Percentiles rank a stretch among this genome's conserved stretches.
These are phyloP conservation scores for Apamea crenata DNA, from an alignment of 2,888 invertebrate genomes.

Conservation along the genomic window DNA sequence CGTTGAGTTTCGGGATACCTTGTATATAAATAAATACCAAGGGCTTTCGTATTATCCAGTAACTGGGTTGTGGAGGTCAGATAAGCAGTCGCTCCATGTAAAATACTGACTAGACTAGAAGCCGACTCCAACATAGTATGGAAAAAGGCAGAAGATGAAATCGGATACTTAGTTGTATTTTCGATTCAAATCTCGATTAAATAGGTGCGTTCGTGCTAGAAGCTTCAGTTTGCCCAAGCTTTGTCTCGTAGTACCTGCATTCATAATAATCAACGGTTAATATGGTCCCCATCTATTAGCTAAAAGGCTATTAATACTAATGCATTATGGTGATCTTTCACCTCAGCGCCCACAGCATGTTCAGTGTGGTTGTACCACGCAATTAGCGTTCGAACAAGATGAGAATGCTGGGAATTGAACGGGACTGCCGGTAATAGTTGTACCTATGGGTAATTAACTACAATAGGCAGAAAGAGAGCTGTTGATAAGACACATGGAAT, in stretches of 20 bases:
- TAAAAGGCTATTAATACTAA: conserved; percentile 31
- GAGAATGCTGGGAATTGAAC: conserved; percentile 24
- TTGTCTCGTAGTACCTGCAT: background rate
- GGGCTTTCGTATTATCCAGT: no score
- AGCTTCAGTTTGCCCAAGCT: background rate
- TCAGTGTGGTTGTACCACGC: conserved; percentile 25
- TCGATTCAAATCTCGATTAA: background rate
- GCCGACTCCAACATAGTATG: no score
- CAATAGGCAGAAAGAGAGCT: background rate
- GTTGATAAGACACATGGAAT: background rate
- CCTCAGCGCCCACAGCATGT: conserved; percentile 32
- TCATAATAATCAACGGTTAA: background rate
- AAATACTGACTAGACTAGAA: no score
- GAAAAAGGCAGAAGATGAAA: no score
- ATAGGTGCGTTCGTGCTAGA: background rate
- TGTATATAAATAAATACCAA: no score
- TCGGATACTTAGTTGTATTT: background rate
- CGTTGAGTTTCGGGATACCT: no score
- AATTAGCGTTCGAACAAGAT: conserved; percentile 26
- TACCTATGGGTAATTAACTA: conserved; percentile 6
- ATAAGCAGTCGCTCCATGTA: no score
- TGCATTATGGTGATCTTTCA: conserved; percentile 38
- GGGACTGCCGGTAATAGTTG: conserved; percentile 3
- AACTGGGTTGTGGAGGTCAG: no score
- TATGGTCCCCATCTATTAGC: background rate